Conservation (phyloP, 2,888 invertebrate genomes). For the Asteroscopus sphinx region DNA sequence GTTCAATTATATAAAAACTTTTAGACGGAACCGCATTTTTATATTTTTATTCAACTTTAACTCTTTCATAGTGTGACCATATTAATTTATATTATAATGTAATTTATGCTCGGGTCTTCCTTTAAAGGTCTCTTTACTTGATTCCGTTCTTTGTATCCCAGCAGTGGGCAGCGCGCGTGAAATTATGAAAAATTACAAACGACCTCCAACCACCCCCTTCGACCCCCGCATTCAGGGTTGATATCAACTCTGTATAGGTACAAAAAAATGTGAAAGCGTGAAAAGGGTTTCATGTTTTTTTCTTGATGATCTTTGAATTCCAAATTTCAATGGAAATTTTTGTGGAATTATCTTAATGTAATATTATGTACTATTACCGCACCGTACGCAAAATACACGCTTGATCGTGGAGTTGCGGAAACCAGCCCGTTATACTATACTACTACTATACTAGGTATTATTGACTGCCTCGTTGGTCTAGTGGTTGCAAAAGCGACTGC, state of each 20-base stretch:
- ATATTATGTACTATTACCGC: too few relatives aligned
- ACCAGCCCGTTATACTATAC: too few relatives aligned
- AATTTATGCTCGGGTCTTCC: constrained; percentile 81
- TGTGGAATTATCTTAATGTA: too few relatives aligned
- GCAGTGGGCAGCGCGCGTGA: constrained; percentile 65
- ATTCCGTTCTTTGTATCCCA: constrained; percentile 58
- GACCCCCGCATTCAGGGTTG: constrained; percentile 34
- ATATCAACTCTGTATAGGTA: constrained; percentile 31
- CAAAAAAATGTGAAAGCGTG: constrained; percentile 26
- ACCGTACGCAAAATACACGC: too few relatives aligned
- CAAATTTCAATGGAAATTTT: too few relatives aligned
- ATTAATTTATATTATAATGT: constrained; percentile 89
- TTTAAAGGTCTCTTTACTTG: constrained; percentile 62
- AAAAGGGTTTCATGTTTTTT: constrained; percentile 24
- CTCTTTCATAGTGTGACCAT: constrained; percentile 76
- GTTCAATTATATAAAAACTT: not conserved
- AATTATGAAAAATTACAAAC: constrained; percentile 77
- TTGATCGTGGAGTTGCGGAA: too few relatives aligned
- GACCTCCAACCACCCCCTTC: constrained; percentile 13
- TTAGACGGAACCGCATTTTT: constrained; percentile 28
- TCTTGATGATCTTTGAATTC: too few relatives aligned
- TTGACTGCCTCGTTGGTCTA: too few relatives aligned
- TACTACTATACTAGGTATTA: too few relatives aligned
- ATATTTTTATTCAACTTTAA: not conserved
- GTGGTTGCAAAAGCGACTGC: too few relatives aligned